Evolutionary conservation across 2,113 vertebrate genomes (phyloP).

Genomic region (Festucalex cinctus): DNA sequence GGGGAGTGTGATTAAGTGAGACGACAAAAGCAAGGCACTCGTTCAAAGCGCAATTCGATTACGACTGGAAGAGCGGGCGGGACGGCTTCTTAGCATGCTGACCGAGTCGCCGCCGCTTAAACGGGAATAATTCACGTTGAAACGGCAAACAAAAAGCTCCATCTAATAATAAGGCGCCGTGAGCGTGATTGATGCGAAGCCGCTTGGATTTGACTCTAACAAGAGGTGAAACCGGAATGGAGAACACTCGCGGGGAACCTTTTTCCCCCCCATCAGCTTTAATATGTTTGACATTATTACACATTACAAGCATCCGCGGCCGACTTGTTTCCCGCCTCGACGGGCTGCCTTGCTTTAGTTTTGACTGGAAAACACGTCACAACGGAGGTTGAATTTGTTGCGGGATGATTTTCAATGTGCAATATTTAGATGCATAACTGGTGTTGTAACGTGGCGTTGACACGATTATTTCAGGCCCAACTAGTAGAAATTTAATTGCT

Average conservation of each 20-base stretch:
- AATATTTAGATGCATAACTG: neutral
- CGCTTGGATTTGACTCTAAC: constrained; percentile 17
- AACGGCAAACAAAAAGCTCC: constrained; percentile 39
- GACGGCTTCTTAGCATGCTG: constrained; percentile 10
- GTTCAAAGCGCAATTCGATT: constrained; percentile 54
- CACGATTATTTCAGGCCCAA: too few species aligned
- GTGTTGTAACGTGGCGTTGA: neutral
- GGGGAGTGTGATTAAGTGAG: constrained; percentile 54
- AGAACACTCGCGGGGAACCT: neutral
- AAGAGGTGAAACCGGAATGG: constrained; percentile 14
- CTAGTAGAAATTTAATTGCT: too few species aligned
- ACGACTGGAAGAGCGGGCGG: constrained; percentile 1
- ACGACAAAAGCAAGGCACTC: constrained; percentile 46
- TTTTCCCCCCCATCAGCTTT: neutral
- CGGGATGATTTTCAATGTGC: neutral
- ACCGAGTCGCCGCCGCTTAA: constrained; percentile 15
- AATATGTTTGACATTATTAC: neutral
- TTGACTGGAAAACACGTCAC: neutral
- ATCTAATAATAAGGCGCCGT: constrained; percentile 36
- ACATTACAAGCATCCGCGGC: neutral
- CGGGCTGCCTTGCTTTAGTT: neutral
- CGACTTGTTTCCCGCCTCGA: neutral
- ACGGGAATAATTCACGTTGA: constrained; percentile 47
- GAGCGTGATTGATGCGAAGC: constrained; percentile 45
- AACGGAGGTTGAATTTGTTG: neutral